These are phyloP conservation scores for Trichogramma pretiosum DNA, from an alignment of 1,140 invertebrate genomes.

Conservation along the genomic window DNA sequence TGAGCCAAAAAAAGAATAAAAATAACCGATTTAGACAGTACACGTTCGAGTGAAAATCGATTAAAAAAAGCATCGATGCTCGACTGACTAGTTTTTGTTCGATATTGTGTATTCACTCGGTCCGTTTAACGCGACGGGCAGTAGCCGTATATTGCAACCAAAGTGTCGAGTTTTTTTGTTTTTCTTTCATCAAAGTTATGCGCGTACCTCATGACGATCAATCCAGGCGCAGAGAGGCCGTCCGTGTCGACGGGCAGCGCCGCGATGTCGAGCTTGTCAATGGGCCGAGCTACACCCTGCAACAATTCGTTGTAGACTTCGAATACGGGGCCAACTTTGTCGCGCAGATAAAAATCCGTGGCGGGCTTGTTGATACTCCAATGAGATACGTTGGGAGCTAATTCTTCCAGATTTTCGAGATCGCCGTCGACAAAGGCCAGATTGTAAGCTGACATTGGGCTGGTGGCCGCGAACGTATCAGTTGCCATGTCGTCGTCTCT, in stretches of 20 bases:
- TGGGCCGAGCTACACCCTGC: slow-evolving; percentile 44
- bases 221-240: slow-evolving; percentile 42
- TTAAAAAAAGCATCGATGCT: no score
- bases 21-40: no score
- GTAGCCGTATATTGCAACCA: no score
- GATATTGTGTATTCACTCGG: no score
- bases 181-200: no score
- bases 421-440: slow-evolving; percentile 6
- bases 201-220: slow-evolving; percentile 43
- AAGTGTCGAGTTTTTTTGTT: no score
- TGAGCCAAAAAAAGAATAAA: no score
- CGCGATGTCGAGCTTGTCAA: slow-evolving; percentile 55
- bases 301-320: slow-evolving; percentile 52
- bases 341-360: slow-evolving; percentile 47
- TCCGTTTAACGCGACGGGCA: no score
- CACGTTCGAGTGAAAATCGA: no score
- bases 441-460: not conserved
- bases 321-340: slow-evolving; percentile 47
- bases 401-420: not conserved
- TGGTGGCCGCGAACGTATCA: not conserved
- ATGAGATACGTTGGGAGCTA: not conserved
- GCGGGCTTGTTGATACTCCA: not conserved
- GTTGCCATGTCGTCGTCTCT: not conserved
- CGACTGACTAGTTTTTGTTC: no score
- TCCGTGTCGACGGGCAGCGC: slow-evolving; percentile 53